phyloP scores from a whole-genome alignment of 2,888 invertebrate species.

The Ectemnius continuus region DNA sequence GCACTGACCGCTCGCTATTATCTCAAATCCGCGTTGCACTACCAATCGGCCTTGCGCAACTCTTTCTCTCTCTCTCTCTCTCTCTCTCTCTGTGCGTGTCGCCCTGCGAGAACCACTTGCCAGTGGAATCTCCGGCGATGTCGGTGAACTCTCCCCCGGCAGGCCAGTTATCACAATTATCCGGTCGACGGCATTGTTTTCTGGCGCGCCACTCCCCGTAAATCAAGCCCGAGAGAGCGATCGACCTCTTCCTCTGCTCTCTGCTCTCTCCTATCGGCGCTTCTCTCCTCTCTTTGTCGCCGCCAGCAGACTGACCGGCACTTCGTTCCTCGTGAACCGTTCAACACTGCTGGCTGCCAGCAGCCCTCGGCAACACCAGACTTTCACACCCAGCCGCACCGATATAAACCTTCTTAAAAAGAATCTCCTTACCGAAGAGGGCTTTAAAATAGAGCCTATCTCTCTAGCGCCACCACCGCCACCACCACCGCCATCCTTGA shows the following conservation, averaged over 20 bases:
- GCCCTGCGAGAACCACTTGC: neutral
- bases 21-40: slow-evolving; percentile 21
- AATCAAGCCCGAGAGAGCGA: no score
- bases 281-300: neutral
- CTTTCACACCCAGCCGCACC: no score
- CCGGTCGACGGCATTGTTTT: neutral
- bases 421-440: no score
- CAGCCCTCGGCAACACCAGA: no score
- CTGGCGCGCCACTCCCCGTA: neutral
- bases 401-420: no score
- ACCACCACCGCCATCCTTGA: slow-evolving; percentile 29
- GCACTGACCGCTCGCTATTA: slow-evolving; percentile 11
- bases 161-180: no score
- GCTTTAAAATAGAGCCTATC: neutral
- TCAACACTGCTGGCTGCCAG: no score
- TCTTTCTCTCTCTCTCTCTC: neutral
- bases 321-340: neutral
- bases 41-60: slow-evolving; percentile 30
- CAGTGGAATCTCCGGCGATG: slow-evolving; percentile 9
- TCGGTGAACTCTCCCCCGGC: slow-evolving; percentile 24
- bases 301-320: neutral
- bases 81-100: slow-evolving; percentile 24
- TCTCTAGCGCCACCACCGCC: no score
- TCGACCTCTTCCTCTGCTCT: slow-evolving; percentile 2
- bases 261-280: slow-evolving; percentile 1